These are phyloP conservation scores for Euwallacea similis DNA, from an alignment of 1,140 invertebrate species.

Conservation along the genomic window DNA sequence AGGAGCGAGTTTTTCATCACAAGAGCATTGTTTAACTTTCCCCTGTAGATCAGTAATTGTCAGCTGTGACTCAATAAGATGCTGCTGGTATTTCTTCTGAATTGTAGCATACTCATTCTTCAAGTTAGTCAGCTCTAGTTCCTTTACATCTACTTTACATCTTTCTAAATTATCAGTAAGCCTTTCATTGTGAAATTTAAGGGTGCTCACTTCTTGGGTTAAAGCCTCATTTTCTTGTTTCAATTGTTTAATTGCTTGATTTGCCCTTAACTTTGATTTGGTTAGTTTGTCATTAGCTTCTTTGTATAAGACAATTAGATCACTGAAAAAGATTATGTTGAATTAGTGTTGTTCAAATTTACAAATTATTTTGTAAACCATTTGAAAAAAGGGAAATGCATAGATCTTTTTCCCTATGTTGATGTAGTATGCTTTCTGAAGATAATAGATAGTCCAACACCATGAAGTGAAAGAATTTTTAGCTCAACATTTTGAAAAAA, in stretches of 20 bases:
- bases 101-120: conserved; percentile 10
- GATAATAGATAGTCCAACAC: too few relatives aligned
- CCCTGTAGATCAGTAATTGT: conserved; percentile 5
- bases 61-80: conserved; percentile 16
- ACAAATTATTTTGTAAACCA: neutral
- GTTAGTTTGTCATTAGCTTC: conserved; percentile 20
- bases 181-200: conserved; percentile 17
- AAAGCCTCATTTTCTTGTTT: conserved; percentile 8
- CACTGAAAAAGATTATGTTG: conserved; percentile 9
- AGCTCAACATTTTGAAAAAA: neutral
- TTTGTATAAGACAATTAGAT: conserved; percentile 19
- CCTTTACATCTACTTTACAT: neutral
- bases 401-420: too few relatives aligned
- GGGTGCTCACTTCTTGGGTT: neutral
- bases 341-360: too few relatives aligned
- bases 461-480: neutral
- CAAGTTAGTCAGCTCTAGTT: neutral
- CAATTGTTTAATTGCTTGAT: conserved; percentile 18
- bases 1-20: neutral
- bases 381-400: neutral
- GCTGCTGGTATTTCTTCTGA: conserved; percentile 5
- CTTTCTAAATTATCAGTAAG: neutral
- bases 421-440: too few relatives aligned
- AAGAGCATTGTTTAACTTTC: conserved; percentile 2
- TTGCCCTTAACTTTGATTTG: neutral